Percentiles rank a stretch among this genome's conserved stretches.
Conservation (phyloP, 2,113 vertebrate species). For the Speoplatyrhinus poulsoni region DNA sequence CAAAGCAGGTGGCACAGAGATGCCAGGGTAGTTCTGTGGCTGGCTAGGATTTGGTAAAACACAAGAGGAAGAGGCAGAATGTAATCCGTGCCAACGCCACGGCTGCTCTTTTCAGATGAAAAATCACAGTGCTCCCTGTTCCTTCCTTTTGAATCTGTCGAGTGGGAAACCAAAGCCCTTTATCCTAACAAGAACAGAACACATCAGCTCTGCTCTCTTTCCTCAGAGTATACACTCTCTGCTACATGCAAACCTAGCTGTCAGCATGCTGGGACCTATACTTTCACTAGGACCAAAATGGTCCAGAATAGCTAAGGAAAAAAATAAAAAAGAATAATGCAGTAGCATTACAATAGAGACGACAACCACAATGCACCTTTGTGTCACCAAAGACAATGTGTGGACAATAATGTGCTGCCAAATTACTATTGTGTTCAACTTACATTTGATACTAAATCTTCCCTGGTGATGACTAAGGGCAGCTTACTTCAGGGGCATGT, state of each 20-base stretch:
- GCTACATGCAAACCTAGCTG: constrained; percentile 15
- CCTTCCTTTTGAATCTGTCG: constrained; percentile 30
- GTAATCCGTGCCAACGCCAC: constrained; percentile 43
- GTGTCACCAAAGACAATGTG: no score
- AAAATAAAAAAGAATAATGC: background rate
- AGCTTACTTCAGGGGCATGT: no score
- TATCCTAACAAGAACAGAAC: constrained; percentile 33
- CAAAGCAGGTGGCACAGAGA: constrained; percentile 34
- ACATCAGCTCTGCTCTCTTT: constrained; percentile 28
- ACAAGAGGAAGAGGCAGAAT: constrained; percentile 36
- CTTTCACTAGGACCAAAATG: constrained; percentile 5
- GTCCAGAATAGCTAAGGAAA: background rate
- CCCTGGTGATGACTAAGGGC: no score
- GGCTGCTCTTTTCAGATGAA: constrained; percentile 27
- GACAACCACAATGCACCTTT: background rate
- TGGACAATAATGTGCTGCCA: no score
- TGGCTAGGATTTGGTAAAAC: constrained; percentile 28
- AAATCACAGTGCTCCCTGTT: constrained; percentile 18
- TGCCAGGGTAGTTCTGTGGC: background rate
- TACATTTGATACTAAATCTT: no score
- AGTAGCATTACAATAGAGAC: background rate
- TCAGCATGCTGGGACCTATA: constrained; percentile 6
- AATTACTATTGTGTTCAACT: no score
- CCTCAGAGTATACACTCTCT: constrained; percentile 17
- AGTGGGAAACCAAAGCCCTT: constrained; percentile 46